phyloP scores from a whole-genome alignment of 1,140 invertebrate species.

The Heliothis virescens region DNA sequence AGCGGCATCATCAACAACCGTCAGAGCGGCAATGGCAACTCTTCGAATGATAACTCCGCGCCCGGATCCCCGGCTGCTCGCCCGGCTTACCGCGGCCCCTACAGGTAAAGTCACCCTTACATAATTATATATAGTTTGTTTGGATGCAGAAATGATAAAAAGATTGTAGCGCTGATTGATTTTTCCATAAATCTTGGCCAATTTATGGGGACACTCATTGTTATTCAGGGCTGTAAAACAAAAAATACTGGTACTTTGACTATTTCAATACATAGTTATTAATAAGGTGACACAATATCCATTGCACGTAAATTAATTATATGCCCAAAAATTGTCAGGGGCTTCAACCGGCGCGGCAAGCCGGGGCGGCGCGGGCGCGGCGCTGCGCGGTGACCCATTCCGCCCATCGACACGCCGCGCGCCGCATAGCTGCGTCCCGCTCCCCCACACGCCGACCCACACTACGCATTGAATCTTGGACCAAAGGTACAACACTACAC shows the following conservation, averaged over 20 bases:
- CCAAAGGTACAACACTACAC: background rate
- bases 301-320: background rate
- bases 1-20: constrained; percentile 22
- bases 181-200: too few relatives aligned
- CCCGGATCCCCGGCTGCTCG: constrained; percentile 54
- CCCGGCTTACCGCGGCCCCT: constrained; percentile 67
- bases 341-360: constrained; percentile 82
- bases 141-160: too few relatives aligned
- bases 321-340: constrained; percentile 58
- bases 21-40: constrained; percentile 43
- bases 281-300: too few relatives aligned
- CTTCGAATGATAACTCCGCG: constrained; percentile 51
- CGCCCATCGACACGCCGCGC: constrained; percentile 46
- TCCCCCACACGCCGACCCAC: constrained; percentile 49
- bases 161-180: background rate
- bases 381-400: constrained; percentile 73
- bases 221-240: too few relatives aligned
- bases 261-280: too few relatives aligned
- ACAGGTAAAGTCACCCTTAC: constrained; percentile 55
- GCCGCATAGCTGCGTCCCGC: constrained; percentile 64
- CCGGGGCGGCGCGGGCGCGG: constrained; percentile 74
- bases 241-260: too few relatives aligned
- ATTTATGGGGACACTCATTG: too few relatives aligned
- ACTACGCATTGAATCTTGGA: background rate
- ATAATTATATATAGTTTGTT: background rate